Evolutionary conservation across 2,888 invertebrate species (phyloP).

Genomic region (Lasioglossum lativentre): DNA sequence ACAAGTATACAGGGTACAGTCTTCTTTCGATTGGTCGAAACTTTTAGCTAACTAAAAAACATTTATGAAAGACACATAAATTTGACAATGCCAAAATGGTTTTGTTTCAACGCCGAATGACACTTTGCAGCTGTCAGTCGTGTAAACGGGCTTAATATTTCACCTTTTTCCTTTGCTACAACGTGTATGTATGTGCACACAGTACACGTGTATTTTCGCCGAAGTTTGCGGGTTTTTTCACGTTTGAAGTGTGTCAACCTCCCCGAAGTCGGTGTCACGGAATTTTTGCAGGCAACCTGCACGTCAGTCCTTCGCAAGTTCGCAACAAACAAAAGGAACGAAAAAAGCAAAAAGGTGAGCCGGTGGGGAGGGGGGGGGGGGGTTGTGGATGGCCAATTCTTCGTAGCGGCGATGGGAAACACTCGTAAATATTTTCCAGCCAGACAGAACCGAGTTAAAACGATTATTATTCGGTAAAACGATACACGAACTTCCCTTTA

Average conservation of each 20-base stretch:
- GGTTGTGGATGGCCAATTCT: neutral
- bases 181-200: too few relatives aligned
- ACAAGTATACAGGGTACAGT: too few relatives aligned
- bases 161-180: neutral
- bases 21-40: too few relatives aligned
- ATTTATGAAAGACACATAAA: too few relatives aligned
- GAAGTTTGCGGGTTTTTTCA: neutral
- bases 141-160: neutral
- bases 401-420: neutral
- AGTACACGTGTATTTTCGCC: neutral
- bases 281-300: neutral
- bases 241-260: neutral
- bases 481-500: constrained; percentile 32
- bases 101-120: neutral
- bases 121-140: neutral
- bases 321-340: neutral
- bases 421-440: constrained; percentile 9
- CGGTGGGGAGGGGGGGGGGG: too few relatives aligned
- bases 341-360: neutral
- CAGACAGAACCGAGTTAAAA: constrained; percentile 11
- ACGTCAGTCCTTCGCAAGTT: neutral
- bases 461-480: constrained; percentile 59
- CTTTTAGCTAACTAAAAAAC: too few relatives aligned
- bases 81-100: neutral
- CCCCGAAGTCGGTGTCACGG: neutral